Conservation (phyloP, 37 sponge, comb jelly and placozoan species). For the Agelas oroides region DNA sequence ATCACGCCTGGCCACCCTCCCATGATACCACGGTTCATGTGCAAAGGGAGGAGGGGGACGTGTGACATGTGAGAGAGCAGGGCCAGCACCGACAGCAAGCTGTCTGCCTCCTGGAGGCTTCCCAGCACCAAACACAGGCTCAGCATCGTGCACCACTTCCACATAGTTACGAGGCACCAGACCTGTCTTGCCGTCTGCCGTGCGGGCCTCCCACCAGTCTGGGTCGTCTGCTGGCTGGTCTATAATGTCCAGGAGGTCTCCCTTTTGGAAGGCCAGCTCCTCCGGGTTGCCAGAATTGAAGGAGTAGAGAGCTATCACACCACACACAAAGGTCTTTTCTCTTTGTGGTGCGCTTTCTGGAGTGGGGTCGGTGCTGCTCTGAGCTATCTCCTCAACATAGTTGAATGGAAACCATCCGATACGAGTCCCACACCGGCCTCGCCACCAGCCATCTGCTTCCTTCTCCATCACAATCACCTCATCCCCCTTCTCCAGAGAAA, state of each 20-base stretch:
- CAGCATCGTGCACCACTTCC: constrained; percentile 71
- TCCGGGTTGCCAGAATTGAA: constrained; percentile 89
- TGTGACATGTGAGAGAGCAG: neutral
- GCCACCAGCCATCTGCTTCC: constrained; percentile 98
- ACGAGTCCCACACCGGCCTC: constrained; percentile 68
- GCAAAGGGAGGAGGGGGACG: constrained; percentile 53
- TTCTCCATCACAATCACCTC: constrained; percentile 88
- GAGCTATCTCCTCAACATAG: constrained; percentile 85
- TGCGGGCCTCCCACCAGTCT: constrained; percentile 93
- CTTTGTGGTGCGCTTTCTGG: neutral
- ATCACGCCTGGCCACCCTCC: constrained; percentile 75
- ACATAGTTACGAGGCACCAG: constrained; percentile 92
- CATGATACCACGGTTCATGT: constrained; percentile 83
- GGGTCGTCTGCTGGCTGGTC: constrained; percentile 90
- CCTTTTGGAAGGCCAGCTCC: constrained; percentile 79
- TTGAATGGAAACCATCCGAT: constrained; percentile 96
- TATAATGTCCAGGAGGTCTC: constrained; percentile 82
- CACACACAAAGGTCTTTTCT: constrained; percentile 66
- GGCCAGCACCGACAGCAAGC: neutral
- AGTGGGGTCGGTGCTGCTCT: neutral
- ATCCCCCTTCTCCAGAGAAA: constrained; percentile 86
- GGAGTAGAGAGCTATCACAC: constrained; percentile 76
- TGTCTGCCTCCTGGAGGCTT: neutral
- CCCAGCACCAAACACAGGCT: constrained; percentile 38
- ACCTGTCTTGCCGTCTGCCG: constrained; percentile 59